These are phyloP conservation scores for Trissoscelio sp. DNA, from an alignment of 2,888 invertebrate genomes.

Conservation along the genomic window DNA sequence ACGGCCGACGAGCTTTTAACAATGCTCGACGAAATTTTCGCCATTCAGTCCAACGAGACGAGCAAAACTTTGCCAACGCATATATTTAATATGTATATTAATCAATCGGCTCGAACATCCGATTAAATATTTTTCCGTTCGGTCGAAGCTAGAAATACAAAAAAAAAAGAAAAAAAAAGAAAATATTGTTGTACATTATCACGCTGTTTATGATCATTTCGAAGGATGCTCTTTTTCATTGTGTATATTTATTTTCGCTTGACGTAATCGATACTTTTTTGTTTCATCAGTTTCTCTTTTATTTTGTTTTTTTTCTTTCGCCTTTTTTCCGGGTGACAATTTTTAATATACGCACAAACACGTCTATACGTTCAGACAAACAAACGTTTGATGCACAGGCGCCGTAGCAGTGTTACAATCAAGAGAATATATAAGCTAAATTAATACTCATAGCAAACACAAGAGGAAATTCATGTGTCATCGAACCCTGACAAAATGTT, in stretches of 20 bases:
- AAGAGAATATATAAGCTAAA: slow-evolving; percentile 60
- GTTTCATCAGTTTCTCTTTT: slow-evolving; percentile 16
- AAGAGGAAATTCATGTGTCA: slow-evolving; percentile 62
- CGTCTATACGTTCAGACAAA: slow-evolving; percentile 9
- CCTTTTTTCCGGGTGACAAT: slow-evolving; percentile 35
- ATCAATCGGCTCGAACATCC: slow-evolving; percentile 26
- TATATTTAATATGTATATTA: slow-evolving; percentile 34
- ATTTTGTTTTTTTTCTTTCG: slow-evolving; percentile 5
- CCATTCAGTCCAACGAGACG: not conserved
- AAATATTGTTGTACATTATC: slow-evolving; percentile 6
- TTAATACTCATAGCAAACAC: slow-evolving; percentile 55
- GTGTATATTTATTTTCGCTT: slow-evolving; percentile 36
- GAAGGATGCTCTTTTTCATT: slow-evolving; percentile 19
- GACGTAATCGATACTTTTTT: slow-evolving; percentile 35
- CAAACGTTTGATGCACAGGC: slow-evolving; percentile 35
- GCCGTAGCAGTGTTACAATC: slow-evolving; percentile 50
- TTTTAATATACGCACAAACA: slow-evolving; percentile 33
- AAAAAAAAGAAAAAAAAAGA: no score
- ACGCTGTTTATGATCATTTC: slow-evolving; percentile 28
- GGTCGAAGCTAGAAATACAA: not conserved
- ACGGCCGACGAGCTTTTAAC: slow-evolving; percentile 40
- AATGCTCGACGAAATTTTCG: slow-evolving; percentile 26
- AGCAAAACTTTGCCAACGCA: not conserved
- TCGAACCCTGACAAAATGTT: slow-evolving; percentile 61
- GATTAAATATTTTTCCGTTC: slow-evolving; percentile 15